These are phyloP conservation scores for Diacarnus erythraeanus DNA, from an alignment of 37 sponge, comb jelly and placozoan species.

Conservation along the genomic window DNA sequence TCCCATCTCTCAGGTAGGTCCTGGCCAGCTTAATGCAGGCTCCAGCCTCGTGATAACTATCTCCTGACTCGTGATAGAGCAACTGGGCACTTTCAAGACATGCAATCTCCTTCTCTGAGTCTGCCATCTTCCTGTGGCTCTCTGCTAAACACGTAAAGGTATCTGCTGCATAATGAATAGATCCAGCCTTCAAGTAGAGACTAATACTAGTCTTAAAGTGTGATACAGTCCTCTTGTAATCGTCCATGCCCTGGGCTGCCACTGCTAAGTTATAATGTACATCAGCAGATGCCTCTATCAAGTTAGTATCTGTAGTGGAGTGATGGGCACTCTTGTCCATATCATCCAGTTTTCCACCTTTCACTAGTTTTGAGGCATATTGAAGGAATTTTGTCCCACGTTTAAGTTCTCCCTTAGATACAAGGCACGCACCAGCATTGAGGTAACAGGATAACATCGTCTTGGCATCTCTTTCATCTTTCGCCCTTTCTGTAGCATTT, in stretches of 20 bases:
- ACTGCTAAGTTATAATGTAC: slow-evolving; percentile 48
- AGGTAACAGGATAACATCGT: slow-evolving; percentile 50
- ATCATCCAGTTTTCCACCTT: background rate
- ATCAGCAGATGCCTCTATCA: slow-evolving; percentile 40
- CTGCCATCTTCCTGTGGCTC: slow-evolving; percentile 31
- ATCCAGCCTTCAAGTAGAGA: slow-evolving; percentile 38
- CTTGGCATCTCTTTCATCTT: background rate
- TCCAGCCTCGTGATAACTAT: slow-evolving; percentile 39
- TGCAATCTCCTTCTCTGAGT: slow-evolving; percentile 35
- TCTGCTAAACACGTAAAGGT: slow-evolving; percentile 20
- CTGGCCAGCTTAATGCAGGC: slow-evolving; percentile 47
- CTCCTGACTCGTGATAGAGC: slow-evolving; percentile 48
- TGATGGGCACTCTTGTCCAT: background rate
- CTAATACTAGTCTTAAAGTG: slow-evolving; percentile 35
- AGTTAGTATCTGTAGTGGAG: background rate
- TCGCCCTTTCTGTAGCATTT: slow-evolving; percentile 33
- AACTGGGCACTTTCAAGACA: slow-evolving; percentile 39
- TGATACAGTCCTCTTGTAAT: slow-evolving; percentile 23
- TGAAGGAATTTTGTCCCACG: slow-evolving; percentile 43
- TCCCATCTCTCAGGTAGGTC: slow-evolving; percentile 34
- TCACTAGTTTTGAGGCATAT: slow-evolving; percentile 26
- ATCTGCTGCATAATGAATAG: slow-evolving; percentile 37
- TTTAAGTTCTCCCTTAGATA: slow-evolving; percentile 43
- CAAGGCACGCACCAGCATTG: slow-evolving; percentile 69
- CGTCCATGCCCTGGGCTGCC: slow-evolving; percentile 39